Conservation (phyloP, 2,888 invertebrate genomes). For the Ceraclea dissimilis region DNA sequence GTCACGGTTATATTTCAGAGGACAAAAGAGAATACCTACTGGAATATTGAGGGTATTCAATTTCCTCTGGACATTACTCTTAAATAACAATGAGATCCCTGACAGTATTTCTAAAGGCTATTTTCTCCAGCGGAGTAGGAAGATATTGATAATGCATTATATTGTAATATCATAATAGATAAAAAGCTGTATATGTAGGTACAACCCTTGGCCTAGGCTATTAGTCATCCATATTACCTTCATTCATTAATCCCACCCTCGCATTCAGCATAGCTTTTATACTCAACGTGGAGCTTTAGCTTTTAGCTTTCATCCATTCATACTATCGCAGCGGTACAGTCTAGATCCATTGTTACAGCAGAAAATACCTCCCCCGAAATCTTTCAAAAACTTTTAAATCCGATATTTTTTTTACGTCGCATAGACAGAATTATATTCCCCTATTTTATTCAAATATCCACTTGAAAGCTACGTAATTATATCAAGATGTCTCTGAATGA, state of each 20-base stretch:
- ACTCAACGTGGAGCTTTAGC: neutral
- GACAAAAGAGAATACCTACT: too few species aligned
- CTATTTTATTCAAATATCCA: neutral
- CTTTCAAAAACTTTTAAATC: neutral
- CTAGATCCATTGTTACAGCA: neutral
- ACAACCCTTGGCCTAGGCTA: conserved; percentile 12
- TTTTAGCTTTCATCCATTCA: conserved; percentile 8
- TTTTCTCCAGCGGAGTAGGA: neutral
- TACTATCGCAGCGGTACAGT: neutral
- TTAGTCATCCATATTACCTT: conserved; percentile 23
- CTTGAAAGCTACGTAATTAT: neutral
- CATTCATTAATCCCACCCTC: conserved; percentile 7
- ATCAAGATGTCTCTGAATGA: neutral
- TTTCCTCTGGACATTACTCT: too few species aligned
- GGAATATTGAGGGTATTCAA: too few species aligned
- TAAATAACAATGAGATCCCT: too few species aligned
- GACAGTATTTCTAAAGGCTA: too few species aligned
- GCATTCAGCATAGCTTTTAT: conserved; percentile 12
- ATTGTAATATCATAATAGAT: neutral
- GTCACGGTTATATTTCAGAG: too few species aligned
- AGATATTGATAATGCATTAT: neutral
- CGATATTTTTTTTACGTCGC: neutral
- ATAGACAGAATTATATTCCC: neutral
- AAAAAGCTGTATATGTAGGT: neutral
- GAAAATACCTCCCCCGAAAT: neutral